Percentiles rank a stretch among this genome's conserved stretches.
Conservation (phyloP, 2,888 invertebrate species). For the Drosophila longiperda region DNA sequence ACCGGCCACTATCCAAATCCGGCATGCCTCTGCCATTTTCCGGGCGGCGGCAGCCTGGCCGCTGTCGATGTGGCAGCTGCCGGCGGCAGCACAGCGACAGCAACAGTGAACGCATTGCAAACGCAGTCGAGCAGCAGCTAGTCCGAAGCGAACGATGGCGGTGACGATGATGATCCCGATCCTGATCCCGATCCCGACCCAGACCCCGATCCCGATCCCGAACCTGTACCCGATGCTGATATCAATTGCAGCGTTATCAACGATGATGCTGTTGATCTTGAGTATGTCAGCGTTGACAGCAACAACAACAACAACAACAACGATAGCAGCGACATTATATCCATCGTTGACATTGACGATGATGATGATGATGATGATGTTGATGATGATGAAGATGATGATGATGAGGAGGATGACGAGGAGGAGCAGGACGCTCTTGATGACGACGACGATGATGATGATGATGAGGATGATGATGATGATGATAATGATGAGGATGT, state of each 20-base stretch:
- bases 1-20: constrained; percentile 79
- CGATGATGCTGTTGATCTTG: constrained; percentile 25
- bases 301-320: constrained; percentile 29
- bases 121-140: constrained; percentile 81
- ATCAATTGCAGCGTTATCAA: constrained; percentile 21
- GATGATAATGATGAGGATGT: neutral
- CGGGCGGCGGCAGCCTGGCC: constrained; percentile 52
- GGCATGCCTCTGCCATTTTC: constrained; percentile 81
- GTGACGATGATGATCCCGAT: constrained; percentile 28
- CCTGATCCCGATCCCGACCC: constrained; percentile 14
- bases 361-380: constrained; percentile 42
- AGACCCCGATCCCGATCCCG: neutral
- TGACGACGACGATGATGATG: constrained; percentile 13
- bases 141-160: constrained; percentile 68
- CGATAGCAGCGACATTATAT: constrained; percentile 50
- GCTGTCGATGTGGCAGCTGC: constrained; percentile 17
- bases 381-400: constrained; percentile 19
- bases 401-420: neutral
- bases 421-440: neutral
- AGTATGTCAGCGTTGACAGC: constrained; percentile 14
- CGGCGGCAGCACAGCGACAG: constrained; percentile 25
- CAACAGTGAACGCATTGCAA: constrained; percentile 72
- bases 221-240: neutral
- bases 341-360: constrained; percentile 71
- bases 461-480: neutral